Evolutionary conservation across 1,140 invertebrate species (phyloP), one percentile per base, ranked within the genome.

Genomic region (Aporrectodea caliginosa): DNA sequence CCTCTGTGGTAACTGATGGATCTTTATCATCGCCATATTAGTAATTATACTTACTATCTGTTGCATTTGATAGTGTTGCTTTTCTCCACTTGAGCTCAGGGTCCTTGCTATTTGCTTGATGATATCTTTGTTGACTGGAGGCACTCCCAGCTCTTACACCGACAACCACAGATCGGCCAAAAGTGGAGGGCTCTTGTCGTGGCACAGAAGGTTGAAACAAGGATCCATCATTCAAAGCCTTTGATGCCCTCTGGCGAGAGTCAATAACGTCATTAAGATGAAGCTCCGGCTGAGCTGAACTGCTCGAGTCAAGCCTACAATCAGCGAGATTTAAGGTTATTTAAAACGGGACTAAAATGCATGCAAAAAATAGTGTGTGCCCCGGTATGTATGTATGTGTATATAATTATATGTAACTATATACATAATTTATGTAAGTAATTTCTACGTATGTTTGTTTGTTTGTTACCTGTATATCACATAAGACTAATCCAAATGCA

Each of bases 161-260:
- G 22, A 69, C 16, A 22, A 34, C 34, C 32, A 32, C 69, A 75
- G 35, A 35, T 1, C 30, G 27, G 35, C 58, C 16, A n/a, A 71
- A 35, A 22, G 73, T 1, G 77, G 33, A 30, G 27, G n/a, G n/a
- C 22, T 72, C 68, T 31, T 72, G 77, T 16, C 22, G 32, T 35
- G 43, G 35, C 35, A 22, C 27, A 27, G 35, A 22, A 1, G 75
- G 43, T 29, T 74, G 27, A 16, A 68, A 29, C 75, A 72, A 80
- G 79, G 72, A 43, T 79, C 69, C 31, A 78, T 71, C 27, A 71
- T 80, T 35, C 73, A 43, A 71, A 73, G 16, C 16, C 70, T 78
- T 27, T 68, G 35, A 27, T 73, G 68, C 80, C 72, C 78, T 78
- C n/a, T n/a, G n/a, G n/a, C n/a, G n/a, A n/a, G n/a, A n/a, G n/a